A percentile compares a stretch with the other conserved stretches of the same genome.
phyloP scores from a whole-genome alignment of 2,888 invertebrate species.

The Pocota personata region DNA sequence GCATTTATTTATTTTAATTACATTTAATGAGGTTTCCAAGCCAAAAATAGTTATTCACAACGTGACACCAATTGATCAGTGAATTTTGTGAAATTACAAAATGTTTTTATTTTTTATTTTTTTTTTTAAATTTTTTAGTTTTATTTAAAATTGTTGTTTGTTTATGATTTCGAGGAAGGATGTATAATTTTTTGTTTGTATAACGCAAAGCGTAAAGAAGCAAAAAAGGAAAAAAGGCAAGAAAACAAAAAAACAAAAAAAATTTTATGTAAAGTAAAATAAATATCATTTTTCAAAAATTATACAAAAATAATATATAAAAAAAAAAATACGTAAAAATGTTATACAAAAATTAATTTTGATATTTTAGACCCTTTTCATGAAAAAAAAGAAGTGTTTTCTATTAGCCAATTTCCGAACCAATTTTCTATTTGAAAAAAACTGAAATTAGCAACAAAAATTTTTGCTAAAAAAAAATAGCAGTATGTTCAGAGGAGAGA shows the following conservation, averaged over 20 bases:
- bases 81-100: constrained; percentile 10
- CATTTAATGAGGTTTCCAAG: constrained; percentile 27
- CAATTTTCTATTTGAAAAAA: constrained; percentile 4
- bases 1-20: constrained; percentile 3
- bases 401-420: constrained; percentile 44
- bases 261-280: constrained; percentile 1
- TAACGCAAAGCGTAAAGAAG: constrained; percentile 63
- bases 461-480: constrained; percentile 18
- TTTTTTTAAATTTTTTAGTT: constrained; percentile 16
- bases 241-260: constrained; percentile 20
- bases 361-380: not conserved
- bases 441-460: constrained; percentile 32
- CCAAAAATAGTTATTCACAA: constrained; percentile 42
- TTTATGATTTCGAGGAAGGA: constrained; percentile 18
- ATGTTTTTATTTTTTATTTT: constrained; percentile 32
- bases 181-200: constrained; percentile 36
- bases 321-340: constrained; percentile 1
- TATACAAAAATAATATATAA: constrained; percentile 22
- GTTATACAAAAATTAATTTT: not conserved
- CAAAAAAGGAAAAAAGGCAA: constrained; percentile 23
- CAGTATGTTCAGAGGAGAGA: not conserved
- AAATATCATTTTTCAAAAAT: constrained; percentile 15
- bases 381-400: constrained; percentile 15
- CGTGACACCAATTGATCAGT: constrained; percentile 35
- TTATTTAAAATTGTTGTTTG: constrained; percentile 13